A percentile compares a stretch with the other conserved stretches of the same genome.
Evolutionary conservation across 2,113 vertebrate species (phyloP).

Genomic region (Danio rerio): GRCz12tu NC_133186.1:10298501-10299000

Average conservation of each 20-base stretch:
- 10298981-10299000: constrained; percentile 61
- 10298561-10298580: background rate
- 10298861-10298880: constrained; percentile 64
- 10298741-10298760: constrained; percentile 40
- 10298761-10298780: constrained; percentile 34
- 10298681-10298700: constrained; percentile 8
- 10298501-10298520: too few species aligned
- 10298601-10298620: background rate
- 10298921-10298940: constrained; percentile 66
- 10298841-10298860: constrained; percentile 72
- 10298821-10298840: constrained; percentile 70
- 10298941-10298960: constrained; percentile 61
- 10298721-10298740: constrained; percentile 8
- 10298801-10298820: background rate
- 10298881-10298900: constrained; percentile 69
- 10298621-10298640: background rate
- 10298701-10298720: constrained; percentile 30
- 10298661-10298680: background rate
- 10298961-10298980: constrained; percentile 61
- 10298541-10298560: too few species aligned
- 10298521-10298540: too few species aligned
- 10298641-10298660: background rate
- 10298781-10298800: constrained; percentile 20
- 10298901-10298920: constrained; percentile 74
- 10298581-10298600: background rate